These are phyloP conservation scores for Xyrauchen texanus DNA, from an alignment of 2,113 vertebrate species.

Conservation along the genomic window DNA sequence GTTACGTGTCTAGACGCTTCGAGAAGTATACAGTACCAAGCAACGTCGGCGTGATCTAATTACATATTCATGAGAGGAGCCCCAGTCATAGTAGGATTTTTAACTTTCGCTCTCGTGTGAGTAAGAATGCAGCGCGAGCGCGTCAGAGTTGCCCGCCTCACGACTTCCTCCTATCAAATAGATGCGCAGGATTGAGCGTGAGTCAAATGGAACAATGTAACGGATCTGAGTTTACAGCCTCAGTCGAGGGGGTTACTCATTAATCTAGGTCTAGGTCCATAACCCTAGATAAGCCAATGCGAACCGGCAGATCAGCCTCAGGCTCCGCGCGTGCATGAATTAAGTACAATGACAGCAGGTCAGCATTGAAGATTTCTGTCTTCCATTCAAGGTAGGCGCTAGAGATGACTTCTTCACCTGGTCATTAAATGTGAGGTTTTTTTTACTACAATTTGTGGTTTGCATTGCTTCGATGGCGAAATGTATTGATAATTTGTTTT, in stretches of 20 bases:
- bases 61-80: slow-evolving; percentile 14
- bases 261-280: slow-evolving; percentile 64
- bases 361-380: background rate
- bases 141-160: slow-evolving; percentile 58
- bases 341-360: slow-evolving; percentile 18
- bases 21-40: background rate
- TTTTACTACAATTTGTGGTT: no score
- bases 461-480: no score
- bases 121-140: slow-evolving; percentile 24
- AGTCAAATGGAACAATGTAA: slow-evolving; percentile 67
- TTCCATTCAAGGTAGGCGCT: slow-evolving; percentile 8
- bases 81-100: slow-evolving; percentile 18
- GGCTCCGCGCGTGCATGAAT: background rate
- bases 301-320: slow-evolving; percentile 1
- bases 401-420: background rate
- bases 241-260: slow-evolving; percentile 67
- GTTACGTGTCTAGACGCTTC: background rate
- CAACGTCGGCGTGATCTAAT: slow-evolving; percentile 9
- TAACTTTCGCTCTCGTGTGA: background rate
- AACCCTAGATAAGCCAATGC: slow-evolving; percentile 62
- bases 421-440: no score
- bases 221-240: slow-evolving; percentile 55
- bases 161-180: slow-evolving; percentile 64
- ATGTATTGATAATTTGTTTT: no score
- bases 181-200: slow-evolving; percentile 53